phyloP scores from a whole-genome alignment of 2,888 invertebrate species.

The Andrena minutula region DNA sequence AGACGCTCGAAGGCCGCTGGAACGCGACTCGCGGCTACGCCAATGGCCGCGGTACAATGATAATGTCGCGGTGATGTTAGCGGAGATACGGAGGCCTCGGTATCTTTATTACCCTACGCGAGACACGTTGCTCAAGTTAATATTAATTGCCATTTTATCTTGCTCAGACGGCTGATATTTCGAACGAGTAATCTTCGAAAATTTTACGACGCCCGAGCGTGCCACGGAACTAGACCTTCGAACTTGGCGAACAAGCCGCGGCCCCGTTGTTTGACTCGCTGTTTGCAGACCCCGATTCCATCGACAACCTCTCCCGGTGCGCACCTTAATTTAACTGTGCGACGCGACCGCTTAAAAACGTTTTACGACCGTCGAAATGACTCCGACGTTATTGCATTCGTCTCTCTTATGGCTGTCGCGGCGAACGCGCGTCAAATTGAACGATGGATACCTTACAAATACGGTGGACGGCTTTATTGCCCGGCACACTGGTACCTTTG shows the following conservation, averaged over 20 bases:
- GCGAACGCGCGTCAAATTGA: neutral
- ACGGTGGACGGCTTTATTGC: slow-evolving; percentile 4
- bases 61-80: slow-evolving; percentile 79
- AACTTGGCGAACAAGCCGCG: slow-evolving; percentile 54
- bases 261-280: slow-evolving; percentile 26
- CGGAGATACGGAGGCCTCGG: slow-evolving; percentile 76
- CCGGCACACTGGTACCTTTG: neutral
- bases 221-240: slow-evolving; percentile 56
- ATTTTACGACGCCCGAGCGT: slow-evolving; percentile 60
- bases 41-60: slow-evolving; percentile 69
- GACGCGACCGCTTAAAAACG: slow-evolving; percentile 14
- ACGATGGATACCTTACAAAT: neutral
- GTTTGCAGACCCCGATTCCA: slow-evolving; percentile 42
- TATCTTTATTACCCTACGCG: slow-evolving; percentile 83
- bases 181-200: slow-evolving; percentile 69
- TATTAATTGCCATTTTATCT: slow-evolving; percentile 84
- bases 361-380: slow-evolving; percentile 37
- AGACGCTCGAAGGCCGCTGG: slow-evolving; percentile 31
- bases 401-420: neutral
- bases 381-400: slow-evolving; percentile 11
- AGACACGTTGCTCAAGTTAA: slow-evolving; percentile 75
- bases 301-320: slow-evolving; percentile 26
- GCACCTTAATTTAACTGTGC: slow-evolving; percentile 47
- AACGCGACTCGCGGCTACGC: slow-evolving; percentile 60
- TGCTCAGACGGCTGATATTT: slow-evolving; percentile 78